phyloP scores from a whole-genome alignment of 2,113 vertebrate genomes.

The Athene noctua region DNA sequence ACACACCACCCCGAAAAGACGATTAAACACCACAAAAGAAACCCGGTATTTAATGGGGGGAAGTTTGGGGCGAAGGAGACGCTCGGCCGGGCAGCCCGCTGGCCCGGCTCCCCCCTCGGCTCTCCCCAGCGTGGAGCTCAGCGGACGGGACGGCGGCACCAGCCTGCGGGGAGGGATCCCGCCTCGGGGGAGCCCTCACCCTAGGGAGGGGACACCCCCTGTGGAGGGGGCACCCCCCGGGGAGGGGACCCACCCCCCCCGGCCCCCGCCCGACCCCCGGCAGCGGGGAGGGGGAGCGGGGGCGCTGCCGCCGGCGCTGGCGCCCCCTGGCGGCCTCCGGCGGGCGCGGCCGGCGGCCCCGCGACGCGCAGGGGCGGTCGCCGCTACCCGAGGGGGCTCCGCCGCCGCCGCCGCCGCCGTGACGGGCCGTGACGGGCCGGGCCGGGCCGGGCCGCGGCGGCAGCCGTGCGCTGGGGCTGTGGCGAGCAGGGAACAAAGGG shows the following conservation, averaged over 20 bases:
- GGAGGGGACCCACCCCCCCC: too few species aligned
- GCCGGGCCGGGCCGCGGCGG: not conserved
- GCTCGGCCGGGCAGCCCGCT: not conserved
- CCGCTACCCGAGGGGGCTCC: not conserved
- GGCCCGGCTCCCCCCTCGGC: too few species aligned
- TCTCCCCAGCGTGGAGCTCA: not conserved
- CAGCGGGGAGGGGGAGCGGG: not conserved
- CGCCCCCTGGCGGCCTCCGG: not conserved
- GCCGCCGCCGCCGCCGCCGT: not conserved
- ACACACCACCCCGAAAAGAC: not conserved
- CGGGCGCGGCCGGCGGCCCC: not conserved
- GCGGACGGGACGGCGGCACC: not conserved
- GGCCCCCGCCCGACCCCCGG: too few species aligned
- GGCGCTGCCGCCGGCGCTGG: not conserved
- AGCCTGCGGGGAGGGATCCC: too few species aligned
- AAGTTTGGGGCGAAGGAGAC: too few species aligned
- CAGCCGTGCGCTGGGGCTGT: not conserved
- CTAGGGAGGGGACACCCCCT: too few species aligned
- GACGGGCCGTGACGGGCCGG: not conserved
- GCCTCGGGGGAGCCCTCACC: too few species aligned
- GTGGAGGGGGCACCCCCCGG: too few species aligned
- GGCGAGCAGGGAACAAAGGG: not conserved
- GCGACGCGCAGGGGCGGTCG: not conserved
- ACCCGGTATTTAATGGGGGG: accelerated
- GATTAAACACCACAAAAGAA: not conserved